phyloP scores from a whole-genome alignment of 2,797 vertebrate genomes.

The Lagodon rhomboides region DNA sequence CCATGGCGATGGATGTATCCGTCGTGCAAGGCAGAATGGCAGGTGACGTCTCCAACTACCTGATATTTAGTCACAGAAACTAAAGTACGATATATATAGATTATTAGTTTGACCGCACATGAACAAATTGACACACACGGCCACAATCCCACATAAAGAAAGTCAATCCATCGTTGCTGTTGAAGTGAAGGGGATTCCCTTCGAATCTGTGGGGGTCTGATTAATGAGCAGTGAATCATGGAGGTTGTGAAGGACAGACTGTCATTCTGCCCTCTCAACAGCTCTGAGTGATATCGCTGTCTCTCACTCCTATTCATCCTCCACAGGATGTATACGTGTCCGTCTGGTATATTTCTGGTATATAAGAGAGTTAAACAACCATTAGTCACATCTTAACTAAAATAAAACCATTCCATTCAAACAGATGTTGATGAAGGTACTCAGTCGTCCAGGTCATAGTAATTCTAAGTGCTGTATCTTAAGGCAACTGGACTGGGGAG shows the following conservation, averaged over 20 bases:
- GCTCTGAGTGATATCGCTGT: conserved; percentile 5
- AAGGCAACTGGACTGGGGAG: no score
- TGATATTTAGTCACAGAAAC: neutral
- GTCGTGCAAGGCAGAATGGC: neutral
- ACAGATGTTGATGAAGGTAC: no score
- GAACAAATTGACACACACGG: neutral
- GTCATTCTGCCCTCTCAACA: conserved; percentile 7
- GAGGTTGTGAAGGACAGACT: conserved; percentile 20
- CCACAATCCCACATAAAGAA: neutral
- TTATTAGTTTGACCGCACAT: neutral
- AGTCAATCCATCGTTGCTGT: neutral
- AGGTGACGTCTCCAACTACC: neutral
- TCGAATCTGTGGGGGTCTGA: conserved; percentile 9
- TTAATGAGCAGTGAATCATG: conserved; percentile 39
- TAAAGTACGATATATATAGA: neutral
- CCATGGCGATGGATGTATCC: conserved; percentile 16
- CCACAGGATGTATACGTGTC: neutral
- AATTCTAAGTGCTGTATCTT: no score
- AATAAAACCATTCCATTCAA: no score
- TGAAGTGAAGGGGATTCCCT: conserved; percentile 23
- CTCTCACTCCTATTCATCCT: neutral
- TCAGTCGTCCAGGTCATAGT: no score
- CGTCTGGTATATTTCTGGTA: neutral
- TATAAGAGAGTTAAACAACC: neutral
- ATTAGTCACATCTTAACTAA: neutral